Base-by-base conservation (phyloP, 2,797 vertebrate genomes). In the Phalanger gymnotis region DNA sequence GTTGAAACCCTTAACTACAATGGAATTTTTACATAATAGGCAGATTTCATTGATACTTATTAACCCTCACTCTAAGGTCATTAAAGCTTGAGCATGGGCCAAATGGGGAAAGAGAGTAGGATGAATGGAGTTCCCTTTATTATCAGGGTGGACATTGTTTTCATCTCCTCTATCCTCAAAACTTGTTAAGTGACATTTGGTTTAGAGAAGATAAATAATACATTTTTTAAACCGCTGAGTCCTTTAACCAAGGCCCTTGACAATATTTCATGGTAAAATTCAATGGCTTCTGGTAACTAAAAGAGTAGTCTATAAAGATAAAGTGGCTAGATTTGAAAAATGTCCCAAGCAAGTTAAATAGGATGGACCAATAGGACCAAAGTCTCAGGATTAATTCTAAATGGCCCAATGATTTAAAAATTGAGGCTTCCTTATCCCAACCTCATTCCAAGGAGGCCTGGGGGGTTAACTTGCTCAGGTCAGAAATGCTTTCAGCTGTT, bases 181-280 rank as follows among this genome's bases (percentile, higher is more conserved):
- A 96, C 94, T 89, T 93, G 94, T 22, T 93, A 56, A 96, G 58
- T 92, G 94, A 31, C 19, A 12, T 96, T 90, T 56, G 52, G 51
- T 90, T 94, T 81, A 5, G 7, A 31, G 40, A 95, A 92, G 89
- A 51, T 92, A 28, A 57, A 10, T 57, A 57, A 57, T 28, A 28
- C 31, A 30, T 58, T 31, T 58, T 58, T 58, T 31, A 47, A 47
- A 93, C 94, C 34, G 53, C 90, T 30, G 47, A 87, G 54, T 87
- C 56, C 92, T 95, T 90, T 91, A 92, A 92, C n/a, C 57, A 92
- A 91, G 93, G 92, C 66, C 57, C 34, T 61, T 91, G 81, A 54
- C 54, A 53, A 53, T 93, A 56, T 96, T 97, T 97, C 73, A 81
- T 92, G 89, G 93, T 56, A 92, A 94, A 96, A 94, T 40, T 93